A percentile compares a stretch with the other conserved stretches of the same genome.
These are phyloP conservation scores for Zapornia atra DNA, from an alignment of 2,113 vertebrate genomes.

Conservation along the genomic window DNA sequence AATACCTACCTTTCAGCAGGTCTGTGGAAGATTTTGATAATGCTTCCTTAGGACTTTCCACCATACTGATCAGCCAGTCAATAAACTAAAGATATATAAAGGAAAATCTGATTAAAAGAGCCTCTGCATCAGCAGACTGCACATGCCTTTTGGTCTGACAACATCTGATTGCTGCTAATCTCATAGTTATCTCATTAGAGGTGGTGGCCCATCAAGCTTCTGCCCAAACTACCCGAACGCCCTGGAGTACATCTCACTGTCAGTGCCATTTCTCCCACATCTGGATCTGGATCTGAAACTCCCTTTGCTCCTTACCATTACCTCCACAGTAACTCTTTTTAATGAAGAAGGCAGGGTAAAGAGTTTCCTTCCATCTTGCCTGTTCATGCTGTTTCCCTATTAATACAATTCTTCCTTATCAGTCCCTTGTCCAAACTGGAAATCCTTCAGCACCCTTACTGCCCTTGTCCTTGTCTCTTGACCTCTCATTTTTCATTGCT, in stretches of 20 bases:
- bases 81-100: slow-evolving; percentile 82
- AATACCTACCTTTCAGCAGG: slow-evolving; percentile 84
- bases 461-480: not conserved
- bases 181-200: not conserved
- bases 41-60: slow-evolving; percentile 79
- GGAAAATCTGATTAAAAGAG: not conserved
- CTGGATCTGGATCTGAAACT: not conserved
- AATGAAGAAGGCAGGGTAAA: not conserved
- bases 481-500: not conserved
- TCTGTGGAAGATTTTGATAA: slow-evolving; percentile 75
- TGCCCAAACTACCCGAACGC: not conserved
- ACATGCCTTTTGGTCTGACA: not conserved
- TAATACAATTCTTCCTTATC: not conserved
- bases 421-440: not conserved
- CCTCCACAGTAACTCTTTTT: not conserved
- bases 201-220: not conserved
- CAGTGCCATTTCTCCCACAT: not conserved
- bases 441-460: not conserved
- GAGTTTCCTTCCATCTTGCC: not conserved
- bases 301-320: not conserved
- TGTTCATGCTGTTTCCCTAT: not conserved
- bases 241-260: not conserved
- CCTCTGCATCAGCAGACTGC: not conserved
- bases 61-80: slow-evolving; percentile 90
- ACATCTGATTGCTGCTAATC: not conserved